A percentile compares a stretch with the other conserved stretches of the same genome.
Evolutionary conservation across 2,888 invertebrate genomes (phyloP).

Genomic region (Melipona beecheii): DNA sequence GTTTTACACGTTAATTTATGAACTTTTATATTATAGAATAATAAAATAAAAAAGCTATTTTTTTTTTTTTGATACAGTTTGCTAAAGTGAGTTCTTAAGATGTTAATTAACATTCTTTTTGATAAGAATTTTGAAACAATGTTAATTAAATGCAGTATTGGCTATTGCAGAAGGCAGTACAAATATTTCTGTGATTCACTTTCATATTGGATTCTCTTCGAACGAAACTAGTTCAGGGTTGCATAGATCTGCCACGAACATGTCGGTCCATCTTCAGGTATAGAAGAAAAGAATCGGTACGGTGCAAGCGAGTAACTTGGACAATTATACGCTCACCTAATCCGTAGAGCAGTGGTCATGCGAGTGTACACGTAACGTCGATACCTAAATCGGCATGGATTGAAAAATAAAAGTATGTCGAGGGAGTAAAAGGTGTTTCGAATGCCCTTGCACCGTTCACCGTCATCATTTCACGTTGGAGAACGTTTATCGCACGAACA

Average conservation of each 20-base stretch:
- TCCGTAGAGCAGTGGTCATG: conserved; percentile 17
- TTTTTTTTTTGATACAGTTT: no score
- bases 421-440: conserved; percentile 51
- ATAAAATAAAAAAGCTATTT: no score
- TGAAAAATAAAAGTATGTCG: conserved; percentile 70
- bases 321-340: conserved; percentile 48
- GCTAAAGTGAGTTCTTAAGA: no score
- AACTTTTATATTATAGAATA: no score
- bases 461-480: conserved; percentile 3
- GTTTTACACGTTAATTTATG: no score
- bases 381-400: conserved; percentile 72
- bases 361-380: conserved; percentile 61
- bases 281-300: conserved; percentile 1
- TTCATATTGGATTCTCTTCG: neutral
- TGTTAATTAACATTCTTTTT: no score
- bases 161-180: no score
- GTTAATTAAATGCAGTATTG: no score
- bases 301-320: conserved; percentile 6
- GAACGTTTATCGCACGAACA: neutral
- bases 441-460: conserved; percentile 59
- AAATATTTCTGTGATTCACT: no score
- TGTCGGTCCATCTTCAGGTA: neutral
- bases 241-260: conserved; percentile 17
- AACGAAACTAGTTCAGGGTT: conserved; percentile 44
- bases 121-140: no score